Evolutionary conservation across 2,113 vertebrate genomes (phyloP), one percentile per base, ranked within the genome.

Genomic region (Alectura lathami): DNA sequence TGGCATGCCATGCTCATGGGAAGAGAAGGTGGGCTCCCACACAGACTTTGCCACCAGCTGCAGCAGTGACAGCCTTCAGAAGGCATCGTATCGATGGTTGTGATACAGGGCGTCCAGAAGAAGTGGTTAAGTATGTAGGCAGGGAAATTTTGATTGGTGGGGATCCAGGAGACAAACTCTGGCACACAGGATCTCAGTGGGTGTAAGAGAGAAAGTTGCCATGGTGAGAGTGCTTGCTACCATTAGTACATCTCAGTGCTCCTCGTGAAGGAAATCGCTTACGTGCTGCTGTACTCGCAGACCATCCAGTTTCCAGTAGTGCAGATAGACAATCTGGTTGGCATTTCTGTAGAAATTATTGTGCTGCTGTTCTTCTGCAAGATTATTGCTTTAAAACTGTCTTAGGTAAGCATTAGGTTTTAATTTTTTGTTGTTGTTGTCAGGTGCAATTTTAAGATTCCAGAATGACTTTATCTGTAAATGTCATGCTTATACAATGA

Each of bases 141-240:
- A 83, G 88, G 62, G 77, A 95, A 90, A 34, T 72, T 70, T n/a
- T 93, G 94, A 90, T 86, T 90, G 93, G 83, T 94, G 90, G 94
- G 76, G 40, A 94, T 96, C 86, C 94, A 94, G 69, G 80, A 93
- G 79, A 94, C 69, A 72, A 93, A 62, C 66, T 62, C 80, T 86
- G 88, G 88, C 86, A 81, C 47, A 56, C n/a, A 91, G 66, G 59
- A 78, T 86, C 76, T 86, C 67, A 68, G 96, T 96, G 94, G 93
- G 94, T 95, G 91, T 94, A 53, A 75, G 83, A 95, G 73, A 88
- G n/a, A 93, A 94, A 96, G 96, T 96, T 97, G 88, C 95, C 88
- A 93, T 97, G 93, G 90, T 96, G 93, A 96, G 80, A 78, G 73
- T 90, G 57, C 90, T 90, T 79, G 88, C 90, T 94, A 69, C 94